Percentiles rank a stretch among this genome's conserved stretches.
phyloP scores from a whole-genome alignment of 2,113 vertebrate genomes.

The Ophthalmolycus amberensis region DNA sequence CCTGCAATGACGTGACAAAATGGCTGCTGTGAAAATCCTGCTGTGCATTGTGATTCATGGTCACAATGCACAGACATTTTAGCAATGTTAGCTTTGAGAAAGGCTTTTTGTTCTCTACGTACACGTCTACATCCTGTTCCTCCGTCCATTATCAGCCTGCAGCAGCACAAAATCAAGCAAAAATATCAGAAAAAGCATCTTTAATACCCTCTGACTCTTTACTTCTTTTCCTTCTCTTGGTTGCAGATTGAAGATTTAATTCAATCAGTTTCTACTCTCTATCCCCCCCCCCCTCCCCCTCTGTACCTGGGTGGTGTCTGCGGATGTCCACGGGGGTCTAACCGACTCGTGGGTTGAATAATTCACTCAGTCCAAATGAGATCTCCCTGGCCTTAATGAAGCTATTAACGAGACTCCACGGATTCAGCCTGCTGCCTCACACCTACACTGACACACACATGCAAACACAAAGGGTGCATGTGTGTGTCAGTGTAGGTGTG shows the following conservation, averaged over 20 bases:
- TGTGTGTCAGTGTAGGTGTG: no score
- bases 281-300: neutral
- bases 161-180: neutral
- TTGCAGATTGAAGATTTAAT: conserved; percentile 10
- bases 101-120: no score
- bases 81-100: no score
- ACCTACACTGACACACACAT: conserved; percentile 7
- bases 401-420: conserved; percentile 64
- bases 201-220: neutral
- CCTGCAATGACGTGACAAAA: no score
- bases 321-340: conserved; percentile 36
- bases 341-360: conserved; percentile 54
- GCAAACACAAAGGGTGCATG: neutral
- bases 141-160: neutral
- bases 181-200: neutral
- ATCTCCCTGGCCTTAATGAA: conserved; percentile 62
- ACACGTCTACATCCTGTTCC: neutral
- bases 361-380: conserved; percentile 67
- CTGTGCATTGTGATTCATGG: no score
- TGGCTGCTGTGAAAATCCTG: no score
- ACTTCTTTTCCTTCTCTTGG: neutral
- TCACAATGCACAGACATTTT: no score
- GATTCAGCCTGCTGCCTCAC: conserved; percentile 38
- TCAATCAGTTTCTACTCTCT: conserved; percentile 5
- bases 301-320: conserved; percentile 39